Percentiles rank a stretch among this genome's conserved stretches.
These are phyloP conservation scores for Hippasteria phrygiana DNA, from an alignment of 53 echinoderm and acorn worm species.

Conservation along the genomic window DNA sequence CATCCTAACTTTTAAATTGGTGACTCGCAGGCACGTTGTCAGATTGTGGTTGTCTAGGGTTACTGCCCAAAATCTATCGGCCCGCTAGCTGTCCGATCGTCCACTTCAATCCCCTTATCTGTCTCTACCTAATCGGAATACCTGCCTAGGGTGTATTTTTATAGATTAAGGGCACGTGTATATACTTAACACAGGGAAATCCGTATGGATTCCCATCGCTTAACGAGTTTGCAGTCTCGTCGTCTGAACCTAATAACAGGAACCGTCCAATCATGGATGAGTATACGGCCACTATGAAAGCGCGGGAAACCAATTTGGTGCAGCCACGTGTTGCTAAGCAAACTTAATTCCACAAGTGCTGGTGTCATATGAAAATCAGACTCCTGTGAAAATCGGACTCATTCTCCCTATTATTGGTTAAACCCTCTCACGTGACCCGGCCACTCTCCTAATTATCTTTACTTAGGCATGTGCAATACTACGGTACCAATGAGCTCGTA, in stretches of 20 bases:
- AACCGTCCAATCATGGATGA: neutral
- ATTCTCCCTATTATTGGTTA: no score
- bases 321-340: slow-evolving; percentile 29
- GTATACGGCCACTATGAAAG: neutral
- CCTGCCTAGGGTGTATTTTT: neutral
- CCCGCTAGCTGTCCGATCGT: neutral
- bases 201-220: neutral
- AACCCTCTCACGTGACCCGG: no score
- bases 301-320: slow-evolving; percentile 1
- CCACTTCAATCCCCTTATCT: slow-evolving; percentile 15
- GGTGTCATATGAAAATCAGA: no score
- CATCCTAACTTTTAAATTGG: neutral
- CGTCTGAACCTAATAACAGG: neutral
- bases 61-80: slow-evolving; percentile 1
- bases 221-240: neutral
- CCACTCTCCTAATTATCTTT: no score
- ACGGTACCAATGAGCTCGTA: no score
- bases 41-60: slow-evolving; percentile 8
- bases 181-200: neutral
- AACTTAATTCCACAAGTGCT: no score
- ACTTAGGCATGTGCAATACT: no score
- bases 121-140: neutral
- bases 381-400: no score
- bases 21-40: neutral
- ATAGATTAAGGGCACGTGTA: neutral